These are phyloP conservation scores for Nasonia oneida DNA, from an alignment of 2,888 invertebrate species.

Conservation along the genomic window DNA sequence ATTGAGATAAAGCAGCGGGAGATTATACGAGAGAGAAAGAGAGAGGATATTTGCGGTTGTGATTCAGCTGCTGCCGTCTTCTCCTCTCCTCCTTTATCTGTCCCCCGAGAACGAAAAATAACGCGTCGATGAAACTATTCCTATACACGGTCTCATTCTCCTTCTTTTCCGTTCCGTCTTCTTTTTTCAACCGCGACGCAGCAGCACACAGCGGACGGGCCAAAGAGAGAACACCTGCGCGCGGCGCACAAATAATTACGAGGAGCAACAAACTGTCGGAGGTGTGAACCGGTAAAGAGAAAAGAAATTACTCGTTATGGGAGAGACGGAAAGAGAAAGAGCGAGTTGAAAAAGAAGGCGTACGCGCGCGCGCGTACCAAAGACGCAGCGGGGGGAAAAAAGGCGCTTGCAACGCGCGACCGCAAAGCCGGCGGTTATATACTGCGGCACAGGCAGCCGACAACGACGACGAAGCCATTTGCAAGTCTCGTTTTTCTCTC, in stretches of 20 bases:
- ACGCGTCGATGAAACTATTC: conserved; percentile 23
- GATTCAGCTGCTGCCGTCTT: conserved; percentile 20
- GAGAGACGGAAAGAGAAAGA: neutral
- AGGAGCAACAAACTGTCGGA: conserved; percentile 28
- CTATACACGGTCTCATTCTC: neutral
- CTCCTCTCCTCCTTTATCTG: conserved; percentile 35
- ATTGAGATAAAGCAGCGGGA: conserved; percentile 46
- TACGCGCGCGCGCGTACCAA: neutral
- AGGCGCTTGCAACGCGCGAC: conserved; percentile 48
- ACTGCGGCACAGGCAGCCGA: conserved; percentile 17
- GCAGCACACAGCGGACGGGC: neutral
- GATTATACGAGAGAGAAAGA: conserved; percentile 8
- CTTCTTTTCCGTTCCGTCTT: neutral
- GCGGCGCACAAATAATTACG: conserved; percentile 16
- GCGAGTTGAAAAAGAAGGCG: conserved; percentile 20
- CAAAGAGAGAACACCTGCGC: neutral
- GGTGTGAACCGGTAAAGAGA: conserved; percentile 31
- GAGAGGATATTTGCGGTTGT: conserved; percentile 52
- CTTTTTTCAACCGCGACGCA: neutral
- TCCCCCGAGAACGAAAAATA: conserved; percentile 1
- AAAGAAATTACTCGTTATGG: conserved; percentile 29
- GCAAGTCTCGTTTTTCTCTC: conserved; percentile 57
- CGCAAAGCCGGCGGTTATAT: conserved; percentile 65
- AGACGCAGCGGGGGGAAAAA: conserved; percentile 14
- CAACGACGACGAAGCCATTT: conserved; percentile 58